Base-by-base conservation (phyloP, 2,797 vertebrate genomes). In the Aythya fuligula region DNA sequence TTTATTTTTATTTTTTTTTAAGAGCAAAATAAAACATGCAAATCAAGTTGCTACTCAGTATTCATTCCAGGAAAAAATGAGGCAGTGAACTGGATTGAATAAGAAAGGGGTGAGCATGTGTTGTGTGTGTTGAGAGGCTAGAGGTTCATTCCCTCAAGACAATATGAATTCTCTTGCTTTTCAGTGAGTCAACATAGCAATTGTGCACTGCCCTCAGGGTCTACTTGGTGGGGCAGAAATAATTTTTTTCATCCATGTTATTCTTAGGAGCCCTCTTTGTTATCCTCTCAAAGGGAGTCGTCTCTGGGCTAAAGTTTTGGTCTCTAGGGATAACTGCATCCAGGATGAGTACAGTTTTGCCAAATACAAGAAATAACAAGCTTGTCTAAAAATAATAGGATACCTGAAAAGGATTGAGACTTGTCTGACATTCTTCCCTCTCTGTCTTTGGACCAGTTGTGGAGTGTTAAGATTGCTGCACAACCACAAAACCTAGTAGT, bases 171-270 rank as follows among this genome's bases (percentile, higher is more conserved):
- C 56, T 70, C 53, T 65, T 90, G 70, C 39, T 91, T 96, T 93
- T 90, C 64, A 79, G 17, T 67, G 49, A 90, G 54, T 89, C 77
- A 89, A 90, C 49, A 58, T 11, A 64, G 57, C 39, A 76, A 57
- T 45, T 94, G 61, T 85, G 32, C 30, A n/a, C 61, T 65, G 32
- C 49, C 84, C 74, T 89, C 14, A 28, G 74, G 92, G 71, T 85
- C 76, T 92, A 47, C n/a, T 91, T 69, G 49, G 17, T 73, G 74
- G 28, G 74, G 39, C n/a, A 94, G 71, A 95, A 95, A 60, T 86
- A 53, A 24, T 56, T 41, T 57, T 85, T 82, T 94, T 90, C 69
- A 89, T 93, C 95, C 88, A 87, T 77, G 54, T 86, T 90, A 80
- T 90, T 91, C 70, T 93, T 80, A 80, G 81, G 21, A 85, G 10